Base-by-base conservation (phyloP, 1,140 invertebrate species). In the Euwallacea fornicatus region DNA sequence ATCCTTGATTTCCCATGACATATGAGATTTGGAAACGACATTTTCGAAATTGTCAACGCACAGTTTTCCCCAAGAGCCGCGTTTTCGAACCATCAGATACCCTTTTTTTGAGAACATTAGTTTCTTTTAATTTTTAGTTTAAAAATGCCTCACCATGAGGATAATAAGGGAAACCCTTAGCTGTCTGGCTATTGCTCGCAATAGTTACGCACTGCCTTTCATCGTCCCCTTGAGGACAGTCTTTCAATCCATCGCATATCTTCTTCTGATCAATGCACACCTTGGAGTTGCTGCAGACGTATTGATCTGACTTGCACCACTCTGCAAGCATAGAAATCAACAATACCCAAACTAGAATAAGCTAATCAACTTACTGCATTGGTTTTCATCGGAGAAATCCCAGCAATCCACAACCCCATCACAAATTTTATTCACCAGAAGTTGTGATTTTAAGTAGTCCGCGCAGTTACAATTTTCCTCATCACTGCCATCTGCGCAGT, bases 211-310 rank as follows among this genome's bases (percentile, higher is more conserved):
- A 93, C 66, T 89, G 88, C 53, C 86, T 86, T 81, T 95, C 94
- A 81, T 96, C 94, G 78, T 94, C 93, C 0, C 89, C 90, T 63
- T 88, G 84, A 0, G 89, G 91, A 83, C 94, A 96, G 77, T 96
- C 91, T 16, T 85, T 84, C 7, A 83, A 81, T 0, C 90, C 90
- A 81, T 95, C 90, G 81, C 93, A 95, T 42, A 93, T 86, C 72
- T 85, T 86, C 0, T 76, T 79, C 74, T 83, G 84, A 54, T 91
- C 85, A 2, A 92, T 83, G 78, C 92, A 94, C 62, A 86, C 83
- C 70, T 86, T 85, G 8, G 87, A 89, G 76, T 89, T 91, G 0
- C 88, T 86, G 77, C 92, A 93, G 7, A 93, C 88, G 74, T 90
- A 91, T 77, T 93, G 88, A 0, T 86, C 87, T 15, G 89, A 85